Percentiles rank a stretch among this genome's conserved stretches.
These are phyloP conservation scores for Strix occidentalis DNA, from an alignment of 2,797 vertebrate species.

Conservation along the genomic window DNA sequence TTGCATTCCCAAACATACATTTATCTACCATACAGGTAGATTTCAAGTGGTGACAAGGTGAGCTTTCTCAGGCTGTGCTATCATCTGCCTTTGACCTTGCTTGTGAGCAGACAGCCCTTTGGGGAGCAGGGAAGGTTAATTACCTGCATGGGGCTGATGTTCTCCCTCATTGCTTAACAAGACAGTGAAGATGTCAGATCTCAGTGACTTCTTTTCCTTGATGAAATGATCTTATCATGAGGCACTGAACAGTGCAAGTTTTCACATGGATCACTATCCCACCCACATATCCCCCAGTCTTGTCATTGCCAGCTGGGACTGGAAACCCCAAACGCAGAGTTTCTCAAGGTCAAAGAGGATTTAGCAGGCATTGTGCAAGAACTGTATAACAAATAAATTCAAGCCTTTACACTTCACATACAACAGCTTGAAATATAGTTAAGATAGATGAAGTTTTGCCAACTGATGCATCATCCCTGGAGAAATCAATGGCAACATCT, in stretches of 20 bases:
- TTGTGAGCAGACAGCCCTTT: not conserved
- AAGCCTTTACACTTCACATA: not conserved
- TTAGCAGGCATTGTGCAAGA: not conserved
- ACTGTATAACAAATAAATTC: not conserved
- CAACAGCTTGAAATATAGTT: not conserved
- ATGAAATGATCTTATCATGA: not conserved
- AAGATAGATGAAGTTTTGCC: slow-evolving; percentile 15
- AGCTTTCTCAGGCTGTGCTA: not conserved
- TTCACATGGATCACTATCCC: not conserved
- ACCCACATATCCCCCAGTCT: not conserved
- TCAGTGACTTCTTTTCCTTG: not conserved
- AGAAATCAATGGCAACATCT: slow-evolving; percentile 18
- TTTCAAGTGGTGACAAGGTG: not conserved
- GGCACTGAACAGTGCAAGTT: not conserved
- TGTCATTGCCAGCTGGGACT: not conserved
- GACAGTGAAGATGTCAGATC: not conserved
- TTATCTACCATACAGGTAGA: not conserved
- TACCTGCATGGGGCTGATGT: not conserved
- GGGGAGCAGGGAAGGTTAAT: not conserved
- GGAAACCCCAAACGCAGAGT: not conserved
- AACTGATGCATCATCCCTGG: not conserved
- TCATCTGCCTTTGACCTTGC: not conserved
- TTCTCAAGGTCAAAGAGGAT: slow-evolving; percentile 40
- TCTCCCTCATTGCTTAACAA: not conserved
- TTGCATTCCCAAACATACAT: not conserved